Conservation (phyloP, 2,113 vertebrate species). For the Australoheros scitulus region DNA sequence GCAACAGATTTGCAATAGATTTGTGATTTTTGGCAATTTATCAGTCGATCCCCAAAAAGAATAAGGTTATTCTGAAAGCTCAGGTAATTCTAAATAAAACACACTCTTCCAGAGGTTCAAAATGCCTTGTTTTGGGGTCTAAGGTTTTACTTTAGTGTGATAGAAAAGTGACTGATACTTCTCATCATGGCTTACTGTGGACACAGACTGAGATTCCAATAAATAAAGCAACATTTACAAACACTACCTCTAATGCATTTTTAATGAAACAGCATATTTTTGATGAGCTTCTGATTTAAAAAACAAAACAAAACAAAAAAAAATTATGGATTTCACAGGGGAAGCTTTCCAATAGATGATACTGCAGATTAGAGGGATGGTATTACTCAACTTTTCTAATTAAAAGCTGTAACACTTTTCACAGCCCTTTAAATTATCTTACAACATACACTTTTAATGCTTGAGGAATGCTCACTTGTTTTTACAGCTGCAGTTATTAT, state of each 20-base stretch:
- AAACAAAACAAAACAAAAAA: too few species aligned
- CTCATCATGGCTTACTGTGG: neutral
- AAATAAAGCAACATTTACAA: neutral
- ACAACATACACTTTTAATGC: constrained; percentile 2
- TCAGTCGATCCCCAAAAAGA: too few species aligned
- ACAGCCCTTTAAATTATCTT: neutral
- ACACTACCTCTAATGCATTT: neutral
- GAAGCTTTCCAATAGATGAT: neutral
- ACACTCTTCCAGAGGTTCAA: neutral
- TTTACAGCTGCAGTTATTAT: constrained; percentile 1
- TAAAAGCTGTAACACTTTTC: neutral
- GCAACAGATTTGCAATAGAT: neutral
- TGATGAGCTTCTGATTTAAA: neutral
- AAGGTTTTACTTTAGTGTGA: neutral
- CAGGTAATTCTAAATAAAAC: neutral
- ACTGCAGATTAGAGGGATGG: neutral
- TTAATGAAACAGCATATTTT: neutral
- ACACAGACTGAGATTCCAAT: neutral
- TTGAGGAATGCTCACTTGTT: constrained; percentile 28
- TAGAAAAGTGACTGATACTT: neutral
- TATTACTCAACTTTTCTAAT: too few species aligned
- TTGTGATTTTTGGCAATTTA: neutral
- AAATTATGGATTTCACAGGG: neutral
- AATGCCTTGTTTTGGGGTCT: neutral
- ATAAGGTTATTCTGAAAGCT: neutral